Evolutionary conservation across 2,888 invertebrate genomes (phyloP).

Genomic region (Lucinisca nassula): DNA sequence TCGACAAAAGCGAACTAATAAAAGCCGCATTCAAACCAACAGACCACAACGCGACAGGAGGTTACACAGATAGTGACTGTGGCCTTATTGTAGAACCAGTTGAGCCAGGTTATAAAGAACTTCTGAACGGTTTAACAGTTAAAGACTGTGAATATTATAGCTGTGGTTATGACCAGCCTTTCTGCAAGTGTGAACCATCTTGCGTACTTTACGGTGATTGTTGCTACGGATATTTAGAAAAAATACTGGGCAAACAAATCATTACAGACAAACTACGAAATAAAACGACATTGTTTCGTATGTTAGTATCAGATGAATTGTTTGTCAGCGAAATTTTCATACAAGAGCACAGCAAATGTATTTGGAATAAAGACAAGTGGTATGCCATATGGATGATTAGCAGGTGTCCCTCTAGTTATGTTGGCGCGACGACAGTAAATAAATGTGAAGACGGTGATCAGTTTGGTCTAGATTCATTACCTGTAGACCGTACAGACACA

Average conservation of each 20-base stretch:
- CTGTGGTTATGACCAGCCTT: neutral
- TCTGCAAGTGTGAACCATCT: neutral
- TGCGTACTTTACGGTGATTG: neutral
- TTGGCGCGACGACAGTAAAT: neutral
- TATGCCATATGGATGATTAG: neutral
- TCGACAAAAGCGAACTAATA: too few relatives aligned
- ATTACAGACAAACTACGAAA: neutral
- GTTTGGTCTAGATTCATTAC: neutral
- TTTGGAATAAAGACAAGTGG: neutral
- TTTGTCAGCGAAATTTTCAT: neutral
- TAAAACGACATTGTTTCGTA: neutral
- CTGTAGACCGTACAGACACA: neutral
- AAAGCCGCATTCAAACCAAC: too few relatives aligned
- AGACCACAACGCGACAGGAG: too few relatives aligned
- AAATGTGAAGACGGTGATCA: neutral
- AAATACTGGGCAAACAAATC: neutral
- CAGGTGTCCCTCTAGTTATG: neutral
- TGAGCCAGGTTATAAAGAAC: neutral
- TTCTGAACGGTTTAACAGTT: neutral
- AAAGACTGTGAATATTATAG: neutral
- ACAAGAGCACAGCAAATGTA: neutral
- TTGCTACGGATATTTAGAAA: neutral
- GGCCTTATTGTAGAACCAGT: too few relatives aligned
- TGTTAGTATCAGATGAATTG: neutral
- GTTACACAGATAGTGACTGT: too few relatives aligned